A percentile compares a stretch with the other conserved stretches of the same genome.
phyloP scores from a whole-genome alignment of 1,140 invertebrate species.

The Euwallacea similis region DNA sequence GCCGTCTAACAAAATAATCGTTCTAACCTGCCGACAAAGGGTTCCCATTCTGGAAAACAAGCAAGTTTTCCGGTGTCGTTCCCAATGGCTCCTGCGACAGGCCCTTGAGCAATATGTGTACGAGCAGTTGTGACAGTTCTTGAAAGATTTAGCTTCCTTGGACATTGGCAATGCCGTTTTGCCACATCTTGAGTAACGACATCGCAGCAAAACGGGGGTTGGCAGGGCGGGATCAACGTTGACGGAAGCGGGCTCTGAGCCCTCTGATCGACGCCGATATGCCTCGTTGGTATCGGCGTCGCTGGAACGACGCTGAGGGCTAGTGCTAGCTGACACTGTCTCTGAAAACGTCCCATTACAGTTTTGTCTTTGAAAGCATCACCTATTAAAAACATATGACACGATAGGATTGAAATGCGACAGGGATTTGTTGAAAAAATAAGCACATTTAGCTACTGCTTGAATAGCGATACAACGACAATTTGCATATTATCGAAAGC shows the following conservation, averaged over 20 bases:
- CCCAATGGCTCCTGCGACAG: conserved; percentile 86
- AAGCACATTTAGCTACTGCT: too few relatives aligned
- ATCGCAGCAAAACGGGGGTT: conserved; percentile 62
- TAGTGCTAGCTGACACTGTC: conserved; percentile 55
- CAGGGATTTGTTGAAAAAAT: too few relatives aligned
- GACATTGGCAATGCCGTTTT: conserved; percentile 59
- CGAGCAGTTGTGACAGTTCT: conserved; percentile 89
- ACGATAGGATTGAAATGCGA: too few relatives aligned
- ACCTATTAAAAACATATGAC: too few relatives aligned
- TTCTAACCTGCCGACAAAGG: conserved; percentile 72
- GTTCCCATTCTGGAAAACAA: conserved; percentile 84
- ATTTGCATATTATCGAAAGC: too few relatives aligned
- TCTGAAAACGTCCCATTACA: conserved; percentile 42
- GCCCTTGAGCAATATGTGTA: conserved; percentile 84
- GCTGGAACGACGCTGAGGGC: conserved; percentile 54
- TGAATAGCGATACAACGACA: too few relatives aligned
- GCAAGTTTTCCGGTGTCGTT: conserved; percentile 87
- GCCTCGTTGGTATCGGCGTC: conserved; percentile 46
- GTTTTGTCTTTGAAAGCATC: too few relatives aligned
- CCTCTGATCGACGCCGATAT: conserved; percentile 58
- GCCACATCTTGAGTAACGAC: conserved; percentile 76
- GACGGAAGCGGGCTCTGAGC: conserved; percentile 53
- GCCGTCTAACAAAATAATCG: too few relatives aligned
- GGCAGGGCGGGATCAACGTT: conserved; percentile 26
- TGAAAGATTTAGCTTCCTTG: conserved; percentile 65